A percentile compares a stretch with the other conserved stretches of the same genome.
These are phyloP conservation scores for Bellardia bayeri DNA, from an alignment of 2,888 invertebrate species.

Conservation along the genomic window DNA sequence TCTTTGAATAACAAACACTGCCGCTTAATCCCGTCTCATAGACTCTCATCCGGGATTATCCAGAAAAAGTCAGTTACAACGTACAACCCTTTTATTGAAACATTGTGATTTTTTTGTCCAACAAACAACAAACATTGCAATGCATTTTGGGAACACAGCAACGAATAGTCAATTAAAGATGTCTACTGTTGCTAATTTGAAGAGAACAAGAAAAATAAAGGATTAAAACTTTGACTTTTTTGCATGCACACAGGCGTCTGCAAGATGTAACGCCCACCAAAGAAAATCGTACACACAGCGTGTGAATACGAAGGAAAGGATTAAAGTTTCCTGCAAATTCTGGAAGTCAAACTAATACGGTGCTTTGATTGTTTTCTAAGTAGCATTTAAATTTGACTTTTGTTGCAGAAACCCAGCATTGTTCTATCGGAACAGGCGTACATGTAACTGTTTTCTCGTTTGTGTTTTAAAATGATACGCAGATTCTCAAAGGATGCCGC, in stretches of 20 bases:
- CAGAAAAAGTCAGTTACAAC: conserved; percentile 78
- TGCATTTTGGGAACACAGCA: conserved; percentile 60
- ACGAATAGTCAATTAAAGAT: conserved; percentile 77
- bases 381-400: conserved; percentile 62
- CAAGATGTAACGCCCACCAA: conserved; percentile 69
- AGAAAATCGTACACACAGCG: conserved; percentile 49
- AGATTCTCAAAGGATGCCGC: conserved; percentile 57
- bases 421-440: neutral
- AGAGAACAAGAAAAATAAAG: conserved; percentile 57
- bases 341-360: conserved; percentile 30
- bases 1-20: conserved; percentile 55
- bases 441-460: conserved; percentile 17
- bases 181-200: conserved; percentile 81
- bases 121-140: conserved; percentile 1
- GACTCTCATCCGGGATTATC: conserved; percentile 80
- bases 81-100: conserved; percentile 76
- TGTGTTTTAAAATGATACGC: conserved; percentile 19
- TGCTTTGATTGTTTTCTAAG: conserved; percentile 62
- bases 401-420: conserved; percentile 14
- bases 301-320: conserved; percentile 50
- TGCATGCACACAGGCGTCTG: conserved; percentile 73
- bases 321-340: conserved; percentile 39
- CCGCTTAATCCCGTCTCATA: conserved; percentile 75
- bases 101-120: neutral
- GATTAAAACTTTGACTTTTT: conserved; percentile 64